Conservation (phyloP, 2,113 vertebrate genomes). For the Vulpes ferrilata region DNA sequence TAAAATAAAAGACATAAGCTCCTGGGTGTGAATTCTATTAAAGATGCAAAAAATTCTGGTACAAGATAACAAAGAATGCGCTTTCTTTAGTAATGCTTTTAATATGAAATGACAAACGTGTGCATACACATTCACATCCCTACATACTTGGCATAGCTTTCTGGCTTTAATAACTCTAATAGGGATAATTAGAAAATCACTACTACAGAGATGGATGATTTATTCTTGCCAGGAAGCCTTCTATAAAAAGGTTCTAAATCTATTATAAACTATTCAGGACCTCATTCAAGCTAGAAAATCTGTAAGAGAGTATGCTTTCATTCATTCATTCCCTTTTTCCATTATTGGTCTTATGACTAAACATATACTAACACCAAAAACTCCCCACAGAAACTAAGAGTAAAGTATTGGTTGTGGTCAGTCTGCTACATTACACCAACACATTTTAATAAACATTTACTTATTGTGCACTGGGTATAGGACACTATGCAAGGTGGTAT, state of each 20-base stretch:
- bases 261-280: slow-evolving; percentile 40
- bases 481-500: not conserved
- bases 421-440: not conserved
- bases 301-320: not conserved
- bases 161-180: slow-evolving; percentile 54
- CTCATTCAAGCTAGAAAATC: slow-evolving; percentile 28
- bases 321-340: slow-evolving; percentile 26
- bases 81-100: slow-evolving; percentile 54
- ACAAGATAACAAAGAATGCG: slow-evolving; percentile 30
- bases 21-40: slow-evolving; percentile 69
- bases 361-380: not conserved
- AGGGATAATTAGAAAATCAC: slow-evolving; percentile 63
- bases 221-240: slow-evolving; percentile 53
- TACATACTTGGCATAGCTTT: slow-evolving; percentile 54
- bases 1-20: slow-evolving; percentile 47
- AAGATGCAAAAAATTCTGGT: slow-evolving; percentile 61
- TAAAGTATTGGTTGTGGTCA: not conserved
- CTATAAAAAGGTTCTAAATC: slow-evolving; percentile 64
- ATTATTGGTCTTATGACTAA: not conserved
- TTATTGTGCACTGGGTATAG: not conserved
- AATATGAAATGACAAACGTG: not conserved
- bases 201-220: slow-evolving; percentile 60
- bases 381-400: not conserved
- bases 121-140: not conserved
- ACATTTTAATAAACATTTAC: slow-evolving; percentile 39